These are phyloP conservation scores for Hypomecis atomaria DNA, from an alignment of 2,888 invertebrate genomes.

Conservation along the genomic window DNA sequence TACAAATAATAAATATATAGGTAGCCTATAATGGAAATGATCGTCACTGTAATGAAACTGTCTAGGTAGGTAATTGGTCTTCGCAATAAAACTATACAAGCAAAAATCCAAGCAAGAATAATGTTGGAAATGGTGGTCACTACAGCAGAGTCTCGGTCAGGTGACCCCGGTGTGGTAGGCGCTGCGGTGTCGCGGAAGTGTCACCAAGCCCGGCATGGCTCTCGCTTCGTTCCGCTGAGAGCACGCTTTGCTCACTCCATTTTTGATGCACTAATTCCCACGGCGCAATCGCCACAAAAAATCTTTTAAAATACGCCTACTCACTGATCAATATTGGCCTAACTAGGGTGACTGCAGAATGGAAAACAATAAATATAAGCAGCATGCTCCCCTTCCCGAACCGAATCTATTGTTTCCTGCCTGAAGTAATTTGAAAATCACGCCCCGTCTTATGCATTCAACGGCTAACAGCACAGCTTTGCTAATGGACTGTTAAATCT, in stretches of 20 bases:
- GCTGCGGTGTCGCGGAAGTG: constrained; percentile 59
- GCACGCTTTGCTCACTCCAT: constrained; percentile 56
- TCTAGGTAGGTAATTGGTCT: neutral
- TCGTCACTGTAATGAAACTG: neutral
- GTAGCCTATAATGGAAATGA: no score
- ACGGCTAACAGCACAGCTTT: constrained; percentile 10
- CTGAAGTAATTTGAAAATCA: constrained; percentile 58
- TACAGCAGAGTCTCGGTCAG: constrained; percentile 48
- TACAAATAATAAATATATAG: no score
- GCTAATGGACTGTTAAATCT: constrained; percentile 26
- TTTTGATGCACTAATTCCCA: constrained; percentile 57
- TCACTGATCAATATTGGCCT: constrained; percentile 21
- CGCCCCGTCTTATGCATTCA: constrained; percentile 52
- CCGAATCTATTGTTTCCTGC: constrained; percentile 55
- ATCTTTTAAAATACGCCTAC: constrained; percentile 20
- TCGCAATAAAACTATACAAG: no score
- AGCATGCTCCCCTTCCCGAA: constrained; percentile 16
- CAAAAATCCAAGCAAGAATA: neutral
- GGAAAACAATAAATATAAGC: constrained; percentile 25
- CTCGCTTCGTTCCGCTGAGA: constrained; percentile 72
- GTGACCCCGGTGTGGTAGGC: constrained; percentile 73
- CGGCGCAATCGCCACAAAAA: constrained; percentile 43
- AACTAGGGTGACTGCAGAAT: constrained; percentile 14
- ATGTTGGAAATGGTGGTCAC: constrained; percentile 49
- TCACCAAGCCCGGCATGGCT: constrained; percentile 72